These are phyloP conservation scores for Helicoverpa assulta DNA, from an alignment of 2,888 invertebrate species.

Conservation along the genomic window DNA sequence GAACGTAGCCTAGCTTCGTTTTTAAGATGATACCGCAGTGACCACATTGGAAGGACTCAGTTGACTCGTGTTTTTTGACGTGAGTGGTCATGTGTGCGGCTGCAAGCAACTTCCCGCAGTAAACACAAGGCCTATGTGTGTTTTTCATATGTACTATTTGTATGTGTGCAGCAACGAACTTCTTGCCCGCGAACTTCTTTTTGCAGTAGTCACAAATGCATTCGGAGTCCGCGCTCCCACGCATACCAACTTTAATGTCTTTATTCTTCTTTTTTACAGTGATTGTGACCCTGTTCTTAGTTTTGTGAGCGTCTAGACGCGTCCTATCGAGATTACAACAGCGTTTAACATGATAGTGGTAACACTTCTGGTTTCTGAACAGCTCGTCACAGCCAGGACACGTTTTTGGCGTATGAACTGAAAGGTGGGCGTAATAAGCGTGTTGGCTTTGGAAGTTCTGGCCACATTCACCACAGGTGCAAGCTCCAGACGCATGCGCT, in stretches of 20 bases:
- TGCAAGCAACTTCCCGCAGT: conserved; percentile 81
- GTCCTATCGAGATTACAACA: conserved; percentile 77
- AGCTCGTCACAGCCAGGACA: conserved; percentile 80
- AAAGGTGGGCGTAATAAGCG: conserved; percentile 77
- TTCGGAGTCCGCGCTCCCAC: conserved; percentile 75
- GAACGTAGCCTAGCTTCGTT: conserved; percentile 78
- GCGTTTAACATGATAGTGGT: conserved; percentile 76
- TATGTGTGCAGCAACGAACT: conserved; percentile 81
- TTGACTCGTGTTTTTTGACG: conserved; percentile 74
- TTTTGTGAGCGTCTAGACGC: conserved; percentile 63
- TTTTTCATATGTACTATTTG: conserved; percentile 83
- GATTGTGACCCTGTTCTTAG: conserved; percentile 70
- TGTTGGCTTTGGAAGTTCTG: conserved; percentile 73
- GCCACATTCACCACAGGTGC: conserved; percentile 82
- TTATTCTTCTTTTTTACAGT: conserved; percentile 74
- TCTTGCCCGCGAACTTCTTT: conserved; percentile 81
- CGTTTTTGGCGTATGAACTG: conserved; percentile 73
- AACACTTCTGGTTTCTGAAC: conserved; percentile 81
- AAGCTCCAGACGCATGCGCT: conserved; percentile 72
- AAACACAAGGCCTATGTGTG: conserved; percentile 79
- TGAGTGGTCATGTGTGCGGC: conserved; percentile 83
- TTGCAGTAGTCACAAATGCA: conserved; percentile 84
- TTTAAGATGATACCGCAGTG: conserved; percentile 76
- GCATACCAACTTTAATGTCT: conserved; percentile 74
- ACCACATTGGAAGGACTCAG: conserved; percentile 71